Percentiles rank a stretch among this genome's conserved stretches.
Conservation (phyloP, 2,797 vertebrate species). For the Saxicola maurus region DNA sequence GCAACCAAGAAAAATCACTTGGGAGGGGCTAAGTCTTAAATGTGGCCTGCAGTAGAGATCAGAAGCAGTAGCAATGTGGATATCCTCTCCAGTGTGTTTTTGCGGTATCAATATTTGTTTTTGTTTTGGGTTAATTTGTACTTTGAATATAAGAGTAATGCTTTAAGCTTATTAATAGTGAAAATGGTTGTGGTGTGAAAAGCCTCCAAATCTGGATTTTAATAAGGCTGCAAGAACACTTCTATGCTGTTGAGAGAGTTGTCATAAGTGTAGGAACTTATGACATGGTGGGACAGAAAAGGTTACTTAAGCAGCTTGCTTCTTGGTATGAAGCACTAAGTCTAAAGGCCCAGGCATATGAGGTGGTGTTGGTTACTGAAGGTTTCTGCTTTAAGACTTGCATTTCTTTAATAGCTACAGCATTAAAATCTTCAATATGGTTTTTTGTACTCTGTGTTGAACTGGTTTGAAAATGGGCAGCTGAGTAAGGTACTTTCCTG, state of each 20-base stretch:
- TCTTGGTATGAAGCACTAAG: neutral
- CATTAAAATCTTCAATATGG: neutral
- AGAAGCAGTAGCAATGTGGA: neutral
- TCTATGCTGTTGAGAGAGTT: neutral
- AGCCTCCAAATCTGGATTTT: neutral
- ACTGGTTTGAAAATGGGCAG: neutral
- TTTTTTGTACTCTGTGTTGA: neutral
- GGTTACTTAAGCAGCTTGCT: neutral
- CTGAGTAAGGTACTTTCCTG: rapidly evolving
- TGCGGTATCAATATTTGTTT: neutral
- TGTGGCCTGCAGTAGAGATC: neutral
- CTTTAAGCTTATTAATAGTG: neutral
- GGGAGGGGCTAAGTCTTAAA: neutral
- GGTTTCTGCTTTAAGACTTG: neutral
- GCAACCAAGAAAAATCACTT: neutral
- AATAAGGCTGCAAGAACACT: neutral
- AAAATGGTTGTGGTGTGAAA: neutral
- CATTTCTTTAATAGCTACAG: neutral
- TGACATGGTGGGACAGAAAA: rapidly evolving
- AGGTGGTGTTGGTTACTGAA: neutral
- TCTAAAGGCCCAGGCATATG: neutral
- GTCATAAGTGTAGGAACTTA: rapidly evolving
- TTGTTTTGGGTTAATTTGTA: neutral
- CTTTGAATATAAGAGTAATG: neutral
- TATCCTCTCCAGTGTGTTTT: neutral